Evolutionary conservation across 2,888 invertebrate genomes (phyloP).

Genomic region (Phaedon cochleariae): DNA sequence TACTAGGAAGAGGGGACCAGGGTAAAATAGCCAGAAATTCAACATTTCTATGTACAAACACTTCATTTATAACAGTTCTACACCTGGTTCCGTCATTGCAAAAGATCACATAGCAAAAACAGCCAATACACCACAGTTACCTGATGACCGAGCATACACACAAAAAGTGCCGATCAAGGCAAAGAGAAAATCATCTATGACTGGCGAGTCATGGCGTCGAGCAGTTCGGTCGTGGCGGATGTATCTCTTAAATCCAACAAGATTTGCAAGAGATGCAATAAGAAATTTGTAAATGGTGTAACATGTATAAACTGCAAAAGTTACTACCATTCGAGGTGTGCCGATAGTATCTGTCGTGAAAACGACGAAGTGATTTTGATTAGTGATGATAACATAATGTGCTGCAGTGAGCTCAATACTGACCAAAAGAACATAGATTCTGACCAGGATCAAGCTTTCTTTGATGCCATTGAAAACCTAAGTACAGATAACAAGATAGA

Average conservation of each 20-base stretch:
- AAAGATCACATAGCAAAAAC: no score
- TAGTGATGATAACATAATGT: constrained; percentile 2
- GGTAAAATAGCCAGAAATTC: no score
- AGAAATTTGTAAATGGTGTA: no score
- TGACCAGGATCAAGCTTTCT: constrained; percentile 5
- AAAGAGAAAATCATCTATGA: no score
- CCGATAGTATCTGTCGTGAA: not conserved
- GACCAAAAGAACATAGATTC: not conserved
- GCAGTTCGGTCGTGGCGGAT: constrained; percentile 2
- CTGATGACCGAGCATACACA: no score
- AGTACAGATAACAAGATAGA: not conserved
- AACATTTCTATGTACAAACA: no score
- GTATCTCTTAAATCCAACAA: not conserved
- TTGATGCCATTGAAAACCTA: not conserved
- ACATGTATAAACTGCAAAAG: not conserved
- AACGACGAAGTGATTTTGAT: constrained; percentile 1
- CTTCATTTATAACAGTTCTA: no score
- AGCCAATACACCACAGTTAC: no score
- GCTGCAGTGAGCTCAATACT: not conserved
- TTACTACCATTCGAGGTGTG: not conserved
- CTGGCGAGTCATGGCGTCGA: constrained; percentile 1
- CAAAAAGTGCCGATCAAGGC: no score
- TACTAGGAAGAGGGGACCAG: no score
- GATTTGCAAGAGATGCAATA: constrained; percentile 2
- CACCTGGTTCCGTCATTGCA: no score